Percentiles rank a stretch among this genome's conserved stretches.
Conservation (phyloP, 2,797 vertebrate species). For the Myripristis jacobus region DNA sequence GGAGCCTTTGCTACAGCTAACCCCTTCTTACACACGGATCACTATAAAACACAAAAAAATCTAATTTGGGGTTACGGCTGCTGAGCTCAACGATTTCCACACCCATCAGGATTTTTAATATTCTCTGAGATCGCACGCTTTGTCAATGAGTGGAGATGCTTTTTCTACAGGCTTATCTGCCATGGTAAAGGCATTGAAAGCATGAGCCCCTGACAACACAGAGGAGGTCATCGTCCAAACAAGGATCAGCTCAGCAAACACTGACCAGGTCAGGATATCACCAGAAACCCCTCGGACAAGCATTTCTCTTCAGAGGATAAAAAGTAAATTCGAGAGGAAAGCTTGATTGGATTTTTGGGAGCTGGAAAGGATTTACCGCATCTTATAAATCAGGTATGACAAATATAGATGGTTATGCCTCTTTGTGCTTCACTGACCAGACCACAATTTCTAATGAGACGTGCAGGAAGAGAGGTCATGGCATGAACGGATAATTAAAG, state of each 20-base stretch:
- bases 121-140: conserved; percentile 76
- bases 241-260: conserved; percentile 89
- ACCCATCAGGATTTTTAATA: conserved; percentile 83
- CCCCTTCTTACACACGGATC: conserved; percentile 80
- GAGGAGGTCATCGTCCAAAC: conserved; percentile 86
- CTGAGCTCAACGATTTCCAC: conserved; percentile 82
- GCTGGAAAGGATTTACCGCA: conserved; percentile 87
- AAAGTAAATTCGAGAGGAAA: conserved; percentile 79
- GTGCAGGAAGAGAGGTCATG: conserved; percentile 74
- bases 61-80: conserved; percentile 87
- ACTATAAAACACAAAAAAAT: conserved; percentile 85
- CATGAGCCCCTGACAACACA: conserved; percentile 90
- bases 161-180: conserved; percentile 86
- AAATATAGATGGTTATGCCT: conserved; percentile 83
- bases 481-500: conserved; percentile 76
- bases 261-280: conserved; percentile 83
- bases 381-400: conserved; percentile 94
- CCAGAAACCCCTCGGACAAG: conserved; percentile 82
- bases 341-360: conserved; percentile 86
- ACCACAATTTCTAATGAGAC: conserved; percentile 78
- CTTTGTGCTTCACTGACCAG: conserved; percentile 79
- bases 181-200: conserved; percentile 90
- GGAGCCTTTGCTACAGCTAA: conserved; percentile 82
- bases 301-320: conserved; percentile 79
- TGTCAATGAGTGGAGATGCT: conserved; percentile 81